phyloP scores from a whole-genome alignment of 2,113 vertebrate species.

The Scatophagus argus region DNA sequence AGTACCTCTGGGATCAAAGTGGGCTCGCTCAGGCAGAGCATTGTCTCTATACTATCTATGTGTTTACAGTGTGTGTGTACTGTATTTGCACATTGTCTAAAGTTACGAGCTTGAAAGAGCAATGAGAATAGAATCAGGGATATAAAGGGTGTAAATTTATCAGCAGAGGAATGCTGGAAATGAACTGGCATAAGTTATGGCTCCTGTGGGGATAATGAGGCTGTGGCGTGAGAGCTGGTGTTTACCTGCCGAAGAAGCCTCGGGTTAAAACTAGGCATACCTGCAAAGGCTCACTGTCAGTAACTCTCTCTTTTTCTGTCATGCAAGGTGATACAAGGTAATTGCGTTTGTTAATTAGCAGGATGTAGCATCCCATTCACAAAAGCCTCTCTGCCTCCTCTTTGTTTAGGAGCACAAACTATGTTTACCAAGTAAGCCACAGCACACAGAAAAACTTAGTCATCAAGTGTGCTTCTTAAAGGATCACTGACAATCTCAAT shows the following conservation, averaged over 20 bases:
- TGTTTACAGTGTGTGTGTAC: neutral
- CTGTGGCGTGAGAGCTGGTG: constrained; percentile 74
- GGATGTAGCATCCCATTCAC: constrained; percentile 37
- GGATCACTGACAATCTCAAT: neutral
- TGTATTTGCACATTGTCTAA: constrained; percentile 8
- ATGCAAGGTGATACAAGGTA: neutral
- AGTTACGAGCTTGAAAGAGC: constrained; percentile 13
- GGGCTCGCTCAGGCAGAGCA: neutral
- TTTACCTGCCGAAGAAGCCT: constrained; percentile 71
- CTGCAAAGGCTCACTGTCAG: constrained; percentile 11
- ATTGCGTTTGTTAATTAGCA: constrained; percentile 44
- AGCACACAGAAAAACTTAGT: constrained; percentile 18
- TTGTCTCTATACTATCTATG: neutral
- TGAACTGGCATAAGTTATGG: constrained; percentile 54
- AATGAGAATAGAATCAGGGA: constrained; percentile 22
- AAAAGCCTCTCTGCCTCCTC: neutral
- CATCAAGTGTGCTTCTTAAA: constrained; percentile 15
- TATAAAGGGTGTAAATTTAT: constrained; percentile 32
- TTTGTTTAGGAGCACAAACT: constrained; percentile 7
- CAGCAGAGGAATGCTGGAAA: constrained; percentile 54
- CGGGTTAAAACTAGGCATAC: constrained; percentile 48
- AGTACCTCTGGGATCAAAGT: neutral
- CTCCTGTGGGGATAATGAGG: constrained; percentile 72
- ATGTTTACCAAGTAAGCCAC: constrained; percentile 42
- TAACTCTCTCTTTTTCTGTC: constrained; percentile 1